Conservation (phyloP, 1,140 invertebrate genomes). For the Glomeris maerens region DNA sequence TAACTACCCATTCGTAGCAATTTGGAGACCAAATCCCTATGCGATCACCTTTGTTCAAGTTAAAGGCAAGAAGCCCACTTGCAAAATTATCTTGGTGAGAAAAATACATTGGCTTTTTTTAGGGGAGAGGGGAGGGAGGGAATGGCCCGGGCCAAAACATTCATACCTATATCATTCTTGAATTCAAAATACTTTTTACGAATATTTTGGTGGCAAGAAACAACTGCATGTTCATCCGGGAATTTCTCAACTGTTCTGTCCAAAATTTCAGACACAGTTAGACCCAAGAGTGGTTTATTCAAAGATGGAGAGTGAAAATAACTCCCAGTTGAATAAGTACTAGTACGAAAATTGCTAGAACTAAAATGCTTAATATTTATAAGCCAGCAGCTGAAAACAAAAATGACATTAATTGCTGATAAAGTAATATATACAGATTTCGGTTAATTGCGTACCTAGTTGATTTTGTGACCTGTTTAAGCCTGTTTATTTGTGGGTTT, state of each 20-base stretch:
- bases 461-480: too few species aligned
- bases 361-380: neutral
- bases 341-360: too few species aligned
- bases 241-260: constrained; percentile 38
- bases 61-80: neutral
- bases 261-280: constrained; percentile 46
- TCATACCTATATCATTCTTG: constrained; percentile 43
- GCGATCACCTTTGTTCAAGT: constrained; percentile 48
- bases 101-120: neutral
- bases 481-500: too few species aligned
- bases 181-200: constrained; percentile 47
- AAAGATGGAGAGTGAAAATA: constrained; percentile 36
- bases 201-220: constrained; percentile 43
- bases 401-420: too few species aligned
- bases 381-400: neutral
- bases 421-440: too few species aligned
- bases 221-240: constrained; percentile 42
- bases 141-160: too few species aligned
- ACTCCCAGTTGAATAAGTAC: too few species aligned
- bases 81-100: neutral
- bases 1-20: constrained; percentile 61
- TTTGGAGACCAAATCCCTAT: constrained; percentile 84
- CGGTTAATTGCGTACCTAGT: too few species aligned
- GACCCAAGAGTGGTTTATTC: constrained; percentile 38
- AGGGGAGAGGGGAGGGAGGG: too few species aligned